Conservation (phyloP, 1,140 invertebrate species). For the Drosophila nannoptera region DNA sequence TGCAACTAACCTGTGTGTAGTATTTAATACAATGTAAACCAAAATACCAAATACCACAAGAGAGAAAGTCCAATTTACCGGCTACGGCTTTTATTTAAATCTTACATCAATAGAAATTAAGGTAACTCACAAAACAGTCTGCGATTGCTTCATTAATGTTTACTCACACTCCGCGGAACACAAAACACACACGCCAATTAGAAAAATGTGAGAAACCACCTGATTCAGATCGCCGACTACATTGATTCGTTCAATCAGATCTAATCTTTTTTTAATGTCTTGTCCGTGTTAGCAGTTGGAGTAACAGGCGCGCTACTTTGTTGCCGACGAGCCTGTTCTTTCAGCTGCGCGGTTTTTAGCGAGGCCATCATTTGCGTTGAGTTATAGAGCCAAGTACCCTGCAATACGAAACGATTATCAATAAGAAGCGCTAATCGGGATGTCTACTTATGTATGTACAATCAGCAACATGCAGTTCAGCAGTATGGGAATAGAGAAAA, state of each 20-base stretch:
- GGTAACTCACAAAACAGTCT: no score
- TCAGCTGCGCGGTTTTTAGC: slow-evolving; percentile 87
- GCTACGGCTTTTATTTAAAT: not conserved
- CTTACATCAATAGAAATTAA: no score
- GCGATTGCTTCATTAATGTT: no score
- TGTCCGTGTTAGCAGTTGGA: not conserved
- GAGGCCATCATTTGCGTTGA: slow-evolving; percentile 91
- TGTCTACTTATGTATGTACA: slow-evolving; percentile 83
- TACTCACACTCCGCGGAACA: no score
- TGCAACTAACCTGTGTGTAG: not conserved
- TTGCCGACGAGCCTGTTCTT: slow-evolving; percentile 79
- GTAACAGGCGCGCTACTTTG: slow-evolving; percentile 3
- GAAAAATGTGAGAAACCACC: not conserved
- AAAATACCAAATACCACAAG: slow-evolving; percentile 18
- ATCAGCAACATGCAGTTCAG: slow-evolving; percentile 95
- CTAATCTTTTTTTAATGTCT: slow-evolving; percentile 40
- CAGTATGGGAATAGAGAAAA: slow-evolving; percentile 93
- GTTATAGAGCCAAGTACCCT: slow-evolving; percentile 92
- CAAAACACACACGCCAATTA: not conserved
- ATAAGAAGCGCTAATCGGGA: not conserved
- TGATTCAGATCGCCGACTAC: not conserved
- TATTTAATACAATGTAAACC: not conserved
- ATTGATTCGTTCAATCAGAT: not conserved
- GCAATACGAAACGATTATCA: slow-evolving; percentile 39
- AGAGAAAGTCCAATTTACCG: not conserved